Conservation (phyloP, 2,797 vertebrate species). For the Triplophysa bombifrons region DNA sequence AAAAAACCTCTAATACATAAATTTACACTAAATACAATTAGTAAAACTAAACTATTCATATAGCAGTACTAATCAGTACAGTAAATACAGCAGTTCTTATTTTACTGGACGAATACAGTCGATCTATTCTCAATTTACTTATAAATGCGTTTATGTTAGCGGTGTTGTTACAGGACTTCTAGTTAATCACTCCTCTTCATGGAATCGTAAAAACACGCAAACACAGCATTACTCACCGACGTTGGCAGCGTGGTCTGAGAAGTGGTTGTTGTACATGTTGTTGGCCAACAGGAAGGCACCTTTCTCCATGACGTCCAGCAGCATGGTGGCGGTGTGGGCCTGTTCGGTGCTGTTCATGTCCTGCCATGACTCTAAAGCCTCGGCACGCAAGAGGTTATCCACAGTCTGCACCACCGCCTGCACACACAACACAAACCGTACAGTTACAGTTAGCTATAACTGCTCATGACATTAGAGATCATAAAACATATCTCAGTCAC, state of each 20-base stretch:
- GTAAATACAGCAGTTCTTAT: too few relatives aligned
- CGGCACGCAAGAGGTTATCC: constrained; percentile 88
- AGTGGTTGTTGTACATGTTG: constrained; percentile 88
- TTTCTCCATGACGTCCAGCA: constrained; percentile 92
- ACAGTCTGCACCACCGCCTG: constrained; percentile 94
- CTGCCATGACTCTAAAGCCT: constrained; percentile 91
- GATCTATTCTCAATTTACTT: too few relatives aligned
- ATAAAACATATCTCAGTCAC: neutral
- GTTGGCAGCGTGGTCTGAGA: constrained; percentile 74
- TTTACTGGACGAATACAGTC: too few relatives aligned
- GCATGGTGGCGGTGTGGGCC: constrained; percentile 93
- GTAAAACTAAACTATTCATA: too few relatives aligned
- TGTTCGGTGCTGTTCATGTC: constrained; percentile 95
- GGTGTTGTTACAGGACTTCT: neutral
- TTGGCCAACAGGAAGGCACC: constrained; percentile 93
- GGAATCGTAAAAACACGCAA: constrained; percentile 4
- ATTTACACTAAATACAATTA: too few relatives aligned
- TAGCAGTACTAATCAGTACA: too few relatives aligned
- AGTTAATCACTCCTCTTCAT: neutral
- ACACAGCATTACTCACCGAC: constrained; percentile 69
- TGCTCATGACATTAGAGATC: constrained; percentile 11
- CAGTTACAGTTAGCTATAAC: constrained; percentile 14
- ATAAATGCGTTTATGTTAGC: neutral
- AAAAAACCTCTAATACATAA: too few relatives aligned
- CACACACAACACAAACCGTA: constrained; percentile 34